Evolutionary conservation across 2,113 vertebrate species (phyloP), one percentile per base, ranked within the genome.

Genomic region (Trematomus loennbergii): DNA sequence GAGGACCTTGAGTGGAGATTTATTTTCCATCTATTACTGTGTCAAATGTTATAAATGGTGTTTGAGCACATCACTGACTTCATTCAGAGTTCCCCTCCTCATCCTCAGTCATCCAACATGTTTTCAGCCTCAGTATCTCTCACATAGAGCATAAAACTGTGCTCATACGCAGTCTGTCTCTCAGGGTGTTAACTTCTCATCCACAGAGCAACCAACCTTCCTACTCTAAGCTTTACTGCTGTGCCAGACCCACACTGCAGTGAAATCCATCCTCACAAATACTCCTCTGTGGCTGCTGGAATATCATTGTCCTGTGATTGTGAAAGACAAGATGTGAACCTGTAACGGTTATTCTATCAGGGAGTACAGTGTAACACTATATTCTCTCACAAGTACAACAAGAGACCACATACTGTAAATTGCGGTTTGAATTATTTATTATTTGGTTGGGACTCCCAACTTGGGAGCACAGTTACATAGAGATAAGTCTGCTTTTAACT

Each of bases 231-330:
- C 61, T 79, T 62, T 69, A 75, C 61, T 54, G 79, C 84, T 86
- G 66, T 83, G 72, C 70, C 69, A 80, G 68, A 59, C 54, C 48
- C 60, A 78, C 67, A 43, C 54, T 70, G 86, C 49, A 43, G 83
- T 74, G 71, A 87, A 76, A 83, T 85, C 60, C 59, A 84, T 75
- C 80, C 72, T 73, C 12, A 16, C 17, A 33, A 79, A 63, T 70
- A 46, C 12, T 40, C 40, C 64, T 77, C 54, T 68, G 78, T 82
- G 73, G 59, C 12, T 67, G 54, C 75, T 75, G 33, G 60, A 82
- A 62, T 52, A 59, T 70, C 46, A 60, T 72, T 67, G 80, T 70
- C 40, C 61, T 67, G 33, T 18, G 36, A 60, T 61, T 65, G 67
- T 75, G 43, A 49, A 16, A 29, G 59, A 69, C 12, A 15, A 33